Evolutionary conservation across 2,797 vertebrate genomes (phyloP).

Genomic region (Xyrichtys novacula): DNA sequence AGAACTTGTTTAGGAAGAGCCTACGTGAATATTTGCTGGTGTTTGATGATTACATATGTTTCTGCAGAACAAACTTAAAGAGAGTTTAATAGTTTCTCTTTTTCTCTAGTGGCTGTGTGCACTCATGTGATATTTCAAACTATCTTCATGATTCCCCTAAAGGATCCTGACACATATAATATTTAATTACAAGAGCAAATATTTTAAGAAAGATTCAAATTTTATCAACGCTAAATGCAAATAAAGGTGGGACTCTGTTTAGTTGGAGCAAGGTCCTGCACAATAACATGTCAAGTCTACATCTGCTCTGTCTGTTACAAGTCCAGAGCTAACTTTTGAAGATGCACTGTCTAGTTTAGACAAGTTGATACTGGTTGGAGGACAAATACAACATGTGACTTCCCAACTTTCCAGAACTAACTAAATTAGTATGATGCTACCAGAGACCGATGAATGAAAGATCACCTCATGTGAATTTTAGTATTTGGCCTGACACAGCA

Average conservation of each 20-base stretch:
- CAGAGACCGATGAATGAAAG: too few species aligned
- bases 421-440: too few species aligned
- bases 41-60: constrained; percentile 19
- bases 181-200: constrained; percentile 2
- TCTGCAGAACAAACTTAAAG: constrained; percentile 5
- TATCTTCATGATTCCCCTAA: background rate
- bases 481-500: too few species aligned
- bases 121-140: background rate
- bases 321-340: background rate
- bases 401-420: background rate
- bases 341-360: background rate
- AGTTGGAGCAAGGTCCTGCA: background rate
- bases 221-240: background rate
- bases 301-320: background rate
- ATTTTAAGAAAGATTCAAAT: background rate
- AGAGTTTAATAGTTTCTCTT: constrained; percentile 11
- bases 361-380: background rate
- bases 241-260: background rate
- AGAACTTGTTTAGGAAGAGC: constrained; percentile 9
- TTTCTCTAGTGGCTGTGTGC: background rate
- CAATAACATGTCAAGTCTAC: background rate
- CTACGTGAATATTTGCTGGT: background rate
- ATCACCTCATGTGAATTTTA: too few species aligned
- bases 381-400: background rate
- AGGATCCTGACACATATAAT: background rate